Base-by-base conservation (phyloP, 30 jellyfish, hydroid and myxozoan genomes). In the Aurelia sp. region DNA sequence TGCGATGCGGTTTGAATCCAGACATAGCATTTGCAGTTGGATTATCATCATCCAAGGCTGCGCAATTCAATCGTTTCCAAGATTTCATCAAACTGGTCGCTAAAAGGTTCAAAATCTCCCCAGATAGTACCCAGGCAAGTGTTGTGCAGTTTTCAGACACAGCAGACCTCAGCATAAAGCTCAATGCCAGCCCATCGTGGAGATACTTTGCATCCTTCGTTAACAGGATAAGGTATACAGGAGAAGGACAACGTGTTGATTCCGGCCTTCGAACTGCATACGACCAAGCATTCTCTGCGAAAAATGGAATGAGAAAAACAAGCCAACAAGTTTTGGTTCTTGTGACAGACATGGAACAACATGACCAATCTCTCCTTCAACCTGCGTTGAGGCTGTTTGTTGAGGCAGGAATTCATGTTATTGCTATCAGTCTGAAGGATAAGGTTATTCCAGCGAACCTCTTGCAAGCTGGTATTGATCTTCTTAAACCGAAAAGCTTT, bases 201-300 rank as follows among this genome's bases (percentile, higher is more conserved):
- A 35, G 52, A 18, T 66, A 82, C 37, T 83, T 90, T 80, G 66
- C 44, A 37, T 20, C 76, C 9, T 94, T 91, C 53, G 97, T 90
- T 2, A 89, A 83, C 72, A 41, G 71, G 22, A 30, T 90, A 17
- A 81, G 78, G 33, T 87, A 65, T 40, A 37, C 79, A 37, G 97
- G 97, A 23, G 23, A 37, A 30, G 81, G 89, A 57, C 50, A 79
- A 76, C 65, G 89, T 41, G 70, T 90, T 50, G 86, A 90, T 48
- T 44, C 40, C 62, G 97, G 86, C 66, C 82, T 90, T 18, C 88
- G 85, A 20, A 75, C 66, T 4, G 95, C 96, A 13, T 82, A 90
- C 71, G 62, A 84, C 8, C 71, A 83, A 30, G 60, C 85, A 64
- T 83, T 90, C 41, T 73, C 61, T 15, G 52, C 62, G 13, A 44